Conservation (phyloP, 2,888 invertebrate genomes). For the Margaritifera margaritifera region DNA sequence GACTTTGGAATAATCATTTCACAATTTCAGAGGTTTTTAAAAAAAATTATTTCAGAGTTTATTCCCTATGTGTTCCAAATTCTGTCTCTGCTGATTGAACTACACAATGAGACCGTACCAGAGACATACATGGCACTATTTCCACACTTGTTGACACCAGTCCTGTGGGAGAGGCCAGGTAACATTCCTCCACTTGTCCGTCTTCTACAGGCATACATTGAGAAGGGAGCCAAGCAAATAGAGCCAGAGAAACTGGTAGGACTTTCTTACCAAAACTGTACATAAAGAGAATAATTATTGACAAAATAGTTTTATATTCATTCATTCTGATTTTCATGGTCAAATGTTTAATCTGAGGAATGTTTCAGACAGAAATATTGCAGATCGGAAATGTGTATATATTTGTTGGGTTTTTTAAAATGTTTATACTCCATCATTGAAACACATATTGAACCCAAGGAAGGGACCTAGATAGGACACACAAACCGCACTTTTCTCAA, state of each 20-base stretch:
- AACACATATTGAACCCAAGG: too few species aligned
- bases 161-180: conserved; percentile 93
- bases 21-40: conserved; percentile 5
- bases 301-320: background rate
- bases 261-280: conserved; percentile 2
- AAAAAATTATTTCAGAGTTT: conserved; percentile 81
- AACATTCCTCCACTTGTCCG: conserved; percentile 95
- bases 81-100: conserved; percentile 89
- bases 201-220: conserved; percentile 90
- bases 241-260: conserved; percentile 67
- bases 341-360: background rate
- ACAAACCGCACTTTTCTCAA: too few species aligned
- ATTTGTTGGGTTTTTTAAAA: too few species aligned
- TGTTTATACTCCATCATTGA: too few species aligned
- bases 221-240: conserved; percentile 82
- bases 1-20: background rate
- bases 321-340: background rate
- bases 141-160: conserved; percentile 90
- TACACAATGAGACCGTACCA: conserved; percentile 74
- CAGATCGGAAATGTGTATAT: too few species aligned
- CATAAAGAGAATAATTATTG: background rate
- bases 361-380: conserved; percentile 18
- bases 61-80: conserved; percentile 99
- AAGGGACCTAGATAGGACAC: too few species aligned
- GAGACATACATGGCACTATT: conserved; percentile 91